These are phyloP conservation scores for Hypomecis punctinalis DNA, from an alignment of 2,888 invertebrate genomes.

Conservation along the genomic window DNA sequence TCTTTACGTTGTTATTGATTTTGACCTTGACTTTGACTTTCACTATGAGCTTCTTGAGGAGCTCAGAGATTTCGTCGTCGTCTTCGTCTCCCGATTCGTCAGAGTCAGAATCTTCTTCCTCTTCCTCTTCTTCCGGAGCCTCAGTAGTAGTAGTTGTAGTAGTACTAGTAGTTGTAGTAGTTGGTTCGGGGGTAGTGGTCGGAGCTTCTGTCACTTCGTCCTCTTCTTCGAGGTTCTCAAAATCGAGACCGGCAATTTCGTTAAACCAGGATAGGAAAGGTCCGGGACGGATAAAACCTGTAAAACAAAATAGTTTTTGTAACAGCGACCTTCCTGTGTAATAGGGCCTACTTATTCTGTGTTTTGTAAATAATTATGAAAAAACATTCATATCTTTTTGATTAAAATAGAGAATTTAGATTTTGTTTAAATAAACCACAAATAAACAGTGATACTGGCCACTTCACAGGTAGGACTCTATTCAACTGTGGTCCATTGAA, in stretches of 20 bases:
- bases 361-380: no score
- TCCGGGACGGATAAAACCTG: conserved; percentile 74
- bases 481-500: no score
- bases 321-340: background rate
- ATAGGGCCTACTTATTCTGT: no score
- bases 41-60: conserved; percentile 70
- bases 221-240: conserved; percentile 63
- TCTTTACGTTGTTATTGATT: conserved; percentile 60
- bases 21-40: conserved; percentile 73
- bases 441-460: no score
- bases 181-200: conserved; percentile 35
- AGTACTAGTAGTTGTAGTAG: conserved; percentile 26
- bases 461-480: no score
- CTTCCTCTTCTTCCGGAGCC: conserved; percentile 47
- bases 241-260: conserved; percentile 66
- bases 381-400: no score
- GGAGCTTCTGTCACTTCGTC: conserved; percentile 41
- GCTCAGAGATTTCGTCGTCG: conserved; percentile 59
- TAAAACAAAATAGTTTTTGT: conserved; percentile 9
- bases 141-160: conserved; percentile 37
- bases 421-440: no score
- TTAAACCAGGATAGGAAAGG: conserved; percentile 71
- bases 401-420: no score
- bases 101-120: conserved; percentile 49
- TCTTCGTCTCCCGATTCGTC: conserved; percentile 44